A percentile compares a stretch with the other conserved stretches of the same genome.
These are phyloP conservation scores for Aythya baeri DNA, from an alignment of 2,113 vertebrate genomes.

Conservation along the genomic window DNA sequence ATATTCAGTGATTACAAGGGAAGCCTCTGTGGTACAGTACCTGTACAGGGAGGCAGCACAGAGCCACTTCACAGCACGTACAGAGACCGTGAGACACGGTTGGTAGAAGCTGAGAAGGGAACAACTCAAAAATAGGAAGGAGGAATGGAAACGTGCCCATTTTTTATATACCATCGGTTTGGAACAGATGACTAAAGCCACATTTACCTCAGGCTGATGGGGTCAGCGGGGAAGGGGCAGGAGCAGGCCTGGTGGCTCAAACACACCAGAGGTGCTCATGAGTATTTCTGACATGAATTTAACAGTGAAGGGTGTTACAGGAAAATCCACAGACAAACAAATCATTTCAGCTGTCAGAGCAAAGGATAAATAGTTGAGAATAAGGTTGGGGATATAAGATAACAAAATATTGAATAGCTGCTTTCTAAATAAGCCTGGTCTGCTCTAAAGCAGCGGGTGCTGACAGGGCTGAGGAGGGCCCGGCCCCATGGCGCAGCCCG, in stretches of 20 bases:
- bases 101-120: not conserved
- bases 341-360: constrained; percentile 29
- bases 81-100: not conserved
- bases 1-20: not conserved
- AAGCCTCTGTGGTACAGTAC: not conserved
- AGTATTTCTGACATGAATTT: not conserved
- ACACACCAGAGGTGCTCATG: not conserved
- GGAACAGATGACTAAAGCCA: not conserved
- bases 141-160: fast-evolving
- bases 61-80: not conserved
- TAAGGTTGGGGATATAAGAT: not conserved
- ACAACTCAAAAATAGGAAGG: not conserved
- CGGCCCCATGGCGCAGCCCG: not conserved
- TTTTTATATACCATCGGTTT: not conserved
- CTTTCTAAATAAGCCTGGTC: not conserved
- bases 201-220: not conserved
- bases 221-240: not conserved
- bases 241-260: not conserved
- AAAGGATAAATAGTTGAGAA: constrained; percentile 7
- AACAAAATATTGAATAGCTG: not conserved
- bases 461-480: not conserved
- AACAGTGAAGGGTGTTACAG: not conserved
- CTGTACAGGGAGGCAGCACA: not conserved
- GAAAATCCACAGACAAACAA: constrained; percentile 2
- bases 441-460: fast-evolving